Evolutionary conservation across 1,140 invertebrate species (phyloP), one percentile per base, ranked within the genome.

Genomic region (Chrysomallon squamiferum): DNA sequence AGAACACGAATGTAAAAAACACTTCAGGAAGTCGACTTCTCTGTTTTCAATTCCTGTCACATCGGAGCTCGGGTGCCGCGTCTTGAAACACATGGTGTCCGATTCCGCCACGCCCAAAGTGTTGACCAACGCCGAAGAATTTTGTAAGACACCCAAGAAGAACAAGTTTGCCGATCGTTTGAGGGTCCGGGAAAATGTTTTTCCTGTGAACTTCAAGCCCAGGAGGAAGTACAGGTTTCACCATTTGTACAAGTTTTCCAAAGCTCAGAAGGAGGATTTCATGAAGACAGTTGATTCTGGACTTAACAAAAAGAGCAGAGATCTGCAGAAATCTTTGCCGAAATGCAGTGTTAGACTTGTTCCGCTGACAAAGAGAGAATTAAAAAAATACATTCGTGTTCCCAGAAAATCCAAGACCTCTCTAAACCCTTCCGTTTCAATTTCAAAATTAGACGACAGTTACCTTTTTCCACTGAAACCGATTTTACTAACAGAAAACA

Each of bases 81-180:
- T 83, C 30, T 69, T 74, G 29, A 80, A 78, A 49, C 73, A 78
- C 64, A 68, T 80, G 22, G 73, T 76, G 43, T 56, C 71, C 18
- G 79, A 81, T 22, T 64, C 70, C 18, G 62, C 62, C 41, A 25
- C 77, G 4, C 35, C 35, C 6, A 63, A 69, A 29, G 66, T 79
- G 25, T 59, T 83, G 22, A 59, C 68, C 30, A 71, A 83, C 69
- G 63, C 71, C 0, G 76, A 78, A 63, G 65, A 67, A 18, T 80
- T 78, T 49, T 83, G 81, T 68, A 59, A 76, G 73, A 13, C 75
- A 69, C 18, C 71, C 69, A 38, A 79, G 77, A 69, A 81, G 75
- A 63, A 66, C 65, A 58, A 50, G 43, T 49, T 73, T 73, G 60
- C 66, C 49, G 32, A 73, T 72, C 47, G 72, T 72, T 54, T 83